Conservation (phyloP, 2,888 invertebrate genomes). For the Caenorhabditis doughertyi region DNA sequence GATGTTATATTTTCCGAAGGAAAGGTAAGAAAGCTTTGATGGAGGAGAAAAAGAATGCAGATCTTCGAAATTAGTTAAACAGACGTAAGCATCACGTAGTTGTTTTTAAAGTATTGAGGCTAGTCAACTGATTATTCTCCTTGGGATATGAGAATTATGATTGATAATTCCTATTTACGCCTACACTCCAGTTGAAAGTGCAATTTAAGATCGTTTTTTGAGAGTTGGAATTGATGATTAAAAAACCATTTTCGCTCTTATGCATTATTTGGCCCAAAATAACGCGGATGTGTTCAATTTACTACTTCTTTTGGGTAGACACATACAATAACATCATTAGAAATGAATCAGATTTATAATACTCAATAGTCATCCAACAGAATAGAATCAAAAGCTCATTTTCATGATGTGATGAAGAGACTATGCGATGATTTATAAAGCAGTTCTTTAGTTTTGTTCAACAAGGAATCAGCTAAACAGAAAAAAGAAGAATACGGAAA, state of each 20-base stretch:
- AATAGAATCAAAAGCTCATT: neutral
- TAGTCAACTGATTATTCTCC: conserved; percentile 15
- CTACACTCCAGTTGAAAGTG: neutral
- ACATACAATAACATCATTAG: conserved; percentile 19
- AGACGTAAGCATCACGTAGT: neutral
- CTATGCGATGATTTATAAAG: neutral
- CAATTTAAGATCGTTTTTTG: neutral
- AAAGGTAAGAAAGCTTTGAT: no score
- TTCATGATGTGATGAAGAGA: neutral
- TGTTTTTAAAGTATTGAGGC: conserved; percentile 2
- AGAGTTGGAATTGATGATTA: no score
- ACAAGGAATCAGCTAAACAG: neutral
- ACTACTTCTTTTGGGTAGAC: no score
- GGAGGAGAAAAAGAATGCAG: no score
- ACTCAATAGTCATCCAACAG: neutral
- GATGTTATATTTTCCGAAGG: no score
- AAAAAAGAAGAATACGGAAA: neutral
- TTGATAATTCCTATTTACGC: neutral
- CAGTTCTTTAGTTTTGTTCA: no score
- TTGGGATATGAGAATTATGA: neutral
- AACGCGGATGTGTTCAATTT: no score
- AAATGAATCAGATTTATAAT: neutral
- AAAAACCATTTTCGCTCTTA: neutral
- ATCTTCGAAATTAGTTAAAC: no score
- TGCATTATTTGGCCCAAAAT: no score